Base-by-base conservation (phyloP, 2,113 vertebrate genomes). In the Diphyllodes magnificus region DNA sequence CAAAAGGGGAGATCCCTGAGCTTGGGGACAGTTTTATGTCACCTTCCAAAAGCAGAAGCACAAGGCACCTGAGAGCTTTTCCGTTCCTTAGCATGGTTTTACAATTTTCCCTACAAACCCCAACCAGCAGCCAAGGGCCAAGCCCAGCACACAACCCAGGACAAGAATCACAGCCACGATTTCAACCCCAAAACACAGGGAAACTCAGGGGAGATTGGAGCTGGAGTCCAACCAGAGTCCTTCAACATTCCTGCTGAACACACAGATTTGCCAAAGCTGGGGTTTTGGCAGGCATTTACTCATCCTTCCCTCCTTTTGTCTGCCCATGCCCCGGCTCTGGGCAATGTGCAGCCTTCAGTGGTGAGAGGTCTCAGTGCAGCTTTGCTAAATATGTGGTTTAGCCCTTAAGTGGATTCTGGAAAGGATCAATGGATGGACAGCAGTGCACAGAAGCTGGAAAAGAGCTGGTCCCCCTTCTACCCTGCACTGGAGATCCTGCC, bases 1-100 rank as follows among this genome's bases (percentile, higher is more conserved):
- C 11, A n/a, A 24, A 22, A 22, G 0, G 10, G 50, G n/a, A 86
- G 28, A 25, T 30, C 6, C 42, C 64, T 18, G 24, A 35, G 27
- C 66, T 42, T 0, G n/a, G 27, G 63, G 6, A 3, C 53, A 66
- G 5, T 7, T 70, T 18, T 2, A 0, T 2, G 15, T 16, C 35
- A 44, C 75, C 66, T 77, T 18, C 37, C 15, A 59, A 30, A 54
- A 57, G 76, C 85, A 78, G 37, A 11, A 78, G 31, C 10, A 35
- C 0, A 4, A 6, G 13, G 11, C 10, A 33, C 28, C 28, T 2
- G 7, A n/a, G 50, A 89, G 72, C 19, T 73, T 49, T 75, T 0
- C 0, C 23, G 0, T 9, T 57, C 31, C 92, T 49, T 1, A 56
- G 9, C 1, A 1, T 0, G 1, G 11, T 15, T 69, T 22, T 12